phyloP scores from a whole-genome alignment of 2,113 vertebrate species.

The Sigmodon hispidus region DNA sequence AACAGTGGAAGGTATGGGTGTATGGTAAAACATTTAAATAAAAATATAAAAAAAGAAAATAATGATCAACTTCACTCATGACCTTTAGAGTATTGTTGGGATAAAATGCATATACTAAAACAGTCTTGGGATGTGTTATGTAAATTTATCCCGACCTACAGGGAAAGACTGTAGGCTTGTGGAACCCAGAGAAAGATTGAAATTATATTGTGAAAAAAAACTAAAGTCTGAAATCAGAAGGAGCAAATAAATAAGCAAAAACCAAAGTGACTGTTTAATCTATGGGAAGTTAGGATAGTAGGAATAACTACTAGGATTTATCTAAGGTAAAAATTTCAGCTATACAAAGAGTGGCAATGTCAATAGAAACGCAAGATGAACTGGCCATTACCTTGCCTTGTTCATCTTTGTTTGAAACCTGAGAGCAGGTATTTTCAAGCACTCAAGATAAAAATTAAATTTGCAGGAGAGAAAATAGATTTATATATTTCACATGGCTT shows the following conservation, averaged over 20 bases:
- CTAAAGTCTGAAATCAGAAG: background rate
- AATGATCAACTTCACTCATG: background rate
- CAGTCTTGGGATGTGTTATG: background rate
- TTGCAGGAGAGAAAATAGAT: background rate
- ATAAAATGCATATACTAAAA: background rate
- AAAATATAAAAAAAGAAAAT: too few species aligned
- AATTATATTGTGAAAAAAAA: background rate
- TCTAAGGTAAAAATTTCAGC: background rate
- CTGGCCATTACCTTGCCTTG: background rate
- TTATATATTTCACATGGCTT: background rate
- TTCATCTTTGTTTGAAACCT: constrained; percentile 27
- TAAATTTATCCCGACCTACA: background rate
- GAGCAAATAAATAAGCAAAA: background rate
- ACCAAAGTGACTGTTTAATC: background rate
- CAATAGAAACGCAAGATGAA: background rate
- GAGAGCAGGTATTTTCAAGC: background rate
- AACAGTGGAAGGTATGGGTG: too few species aligned
- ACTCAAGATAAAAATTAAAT: background rate
- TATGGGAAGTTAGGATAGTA: background rate
- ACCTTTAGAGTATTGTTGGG: background rate
- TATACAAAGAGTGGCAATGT: background rate
- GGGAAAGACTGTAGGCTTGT: background rate
- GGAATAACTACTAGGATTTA: background rate
- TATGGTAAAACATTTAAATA: too few species aligned
- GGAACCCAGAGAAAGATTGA: background rate